Base-by-base conservation (phyloP, 1,140 invertebrate genomes). In the Babylonia areolata region DNA sequence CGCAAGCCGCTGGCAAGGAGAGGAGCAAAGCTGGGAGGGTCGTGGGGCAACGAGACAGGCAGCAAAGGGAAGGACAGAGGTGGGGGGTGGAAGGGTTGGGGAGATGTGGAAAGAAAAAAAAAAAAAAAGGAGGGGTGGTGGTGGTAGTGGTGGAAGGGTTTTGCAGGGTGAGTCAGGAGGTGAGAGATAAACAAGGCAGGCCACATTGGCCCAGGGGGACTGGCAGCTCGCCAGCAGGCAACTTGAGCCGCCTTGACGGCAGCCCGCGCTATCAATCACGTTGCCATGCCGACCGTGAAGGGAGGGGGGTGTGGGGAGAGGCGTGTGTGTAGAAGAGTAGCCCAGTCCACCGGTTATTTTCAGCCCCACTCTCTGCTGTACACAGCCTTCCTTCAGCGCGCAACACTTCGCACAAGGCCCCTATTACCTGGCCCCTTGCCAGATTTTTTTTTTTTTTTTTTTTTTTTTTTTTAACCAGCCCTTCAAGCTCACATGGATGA, bases 261-360 rank as follows among this genome's bases (percentile, higher is more conserved):
- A 71, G 40, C 35, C 80, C 40, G 42, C 80, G 71, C 58, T 78
- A 77, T 78, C 64, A 78, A 81, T 83, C 78, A 58, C 40, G 86
- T 87, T 87, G 86, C 79, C 54, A 87, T 87, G 86, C 46, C 81
- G 86, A 87, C 86, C 46, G 75, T 71, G 69, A 58, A 87, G 82
- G 83, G 71, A 84, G 40, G 40, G 64, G 82, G 33, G n/a, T 46
- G 64, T 35, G 28, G 28, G 28, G 6, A n/a, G 12, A n/a, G 80
- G 46, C 58, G 58, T 64, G 12, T 64, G 58, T 64, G 28, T 64
- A 64, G 58, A 64, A 64, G 58, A 42, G 82, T 84, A 73, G 82
- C 82, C 82, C 37, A 69, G 82, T 84, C 71, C 71, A 75, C 83
- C 78, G 71, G 81, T 79, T 71, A 42, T 81, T 86, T 81, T 69